A percentile compares a stretch with the other conserved stretches of the same genome.
Evolutionary conservation across 2,888 invertebrate genomes (phyloP).

Genomic region (Lysandra coridon): DNA sequence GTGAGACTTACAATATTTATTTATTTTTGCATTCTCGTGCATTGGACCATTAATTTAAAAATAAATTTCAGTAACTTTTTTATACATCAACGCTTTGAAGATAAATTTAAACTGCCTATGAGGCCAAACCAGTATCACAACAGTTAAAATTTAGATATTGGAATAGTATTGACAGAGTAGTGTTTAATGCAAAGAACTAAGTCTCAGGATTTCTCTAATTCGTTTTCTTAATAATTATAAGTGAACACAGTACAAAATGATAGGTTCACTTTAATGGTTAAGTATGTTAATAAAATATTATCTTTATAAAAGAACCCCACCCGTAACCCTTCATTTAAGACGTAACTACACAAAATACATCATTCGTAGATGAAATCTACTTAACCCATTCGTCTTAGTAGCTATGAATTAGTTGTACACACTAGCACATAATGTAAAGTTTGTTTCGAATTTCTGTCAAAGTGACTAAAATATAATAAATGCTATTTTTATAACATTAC

Average conservation of each 20-base stretch:
- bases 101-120: constrained; percentile 19
- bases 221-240: not conserved
- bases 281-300: constrained; percentile 52
- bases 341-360: constrained; percentile 44
- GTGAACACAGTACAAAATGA: constrained; percentile 65
- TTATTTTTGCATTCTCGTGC: too few relatives aligned
- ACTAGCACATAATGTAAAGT: constrained; percentile 59
- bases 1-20: too few relatives aligned
- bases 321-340: constrained; percentile 55
- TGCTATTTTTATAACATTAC: constrained; percentile 49
- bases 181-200: not conserved
- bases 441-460: constrained; percentile 50
- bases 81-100: not conserved
- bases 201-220: not conserved
- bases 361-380: constrained; percentile 72
- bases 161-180: not conserved
- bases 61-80: not conserved
- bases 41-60: not conserved
- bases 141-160: not conserved
- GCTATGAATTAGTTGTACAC: constrained; percentile 55
- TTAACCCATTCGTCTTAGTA: constrained; percentile 54
- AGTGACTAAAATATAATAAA: constrained; percentile 44
- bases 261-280: constrained; percentile 60
- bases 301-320: constrained; percentile 55
- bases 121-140: constrained; percentile 14